A percentile compares a stretch with the other conserved stretches of the same genome.
Evolutionary conservation across 2,888 invertebrate species (phyloP).

Genomic region (Glaucopsyche alexis): DNA sequence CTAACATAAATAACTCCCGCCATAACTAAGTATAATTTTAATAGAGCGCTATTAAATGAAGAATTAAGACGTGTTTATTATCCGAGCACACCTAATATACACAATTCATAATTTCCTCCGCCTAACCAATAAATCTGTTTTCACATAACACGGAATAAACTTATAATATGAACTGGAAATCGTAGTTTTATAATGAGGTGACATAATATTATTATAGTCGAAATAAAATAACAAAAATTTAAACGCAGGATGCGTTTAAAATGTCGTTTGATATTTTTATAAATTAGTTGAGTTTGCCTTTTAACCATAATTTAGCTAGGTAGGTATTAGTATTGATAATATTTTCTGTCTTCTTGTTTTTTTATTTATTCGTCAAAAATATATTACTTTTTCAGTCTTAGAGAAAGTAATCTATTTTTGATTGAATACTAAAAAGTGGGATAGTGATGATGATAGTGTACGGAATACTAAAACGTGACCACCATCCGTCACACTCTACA

Average conservation of each 20-base stretch:
- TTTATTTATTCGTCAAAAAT: too few relatives aligned
- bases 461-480: slow-evolving; percentile 10
- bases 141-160: slow-evolving; percentile 31
- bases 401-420: neutral
- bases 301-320: neutral
- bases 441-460: neutral
- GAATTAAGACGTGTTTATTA: slow-evolving; percentile 78
- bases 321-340: too few relatives aligned
- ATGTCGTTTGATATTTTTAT: neutral
- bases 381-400: neutral
- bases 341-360: too few relatives aligned
- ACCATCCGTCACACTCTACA: slow-evolving; percentile 13
- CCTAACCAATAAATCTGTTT: slow-evolving; percentile 60
- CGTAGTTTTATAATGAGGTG: slow-evolving; percentile 21
- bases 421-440: neutral
- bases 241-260: slow-evolving; percentile 10
- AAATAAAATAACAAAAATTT: slow-evolving; percentile 1
- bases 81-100: slow-evolving; percentile 67
- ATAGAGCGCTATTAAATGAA: slow-evolving; percentile 74
- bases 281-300: neutral
- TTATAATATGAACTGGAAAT: slow-evolving; percentile 21
- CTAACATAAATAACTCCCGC: slow-evolving; percentile 73
- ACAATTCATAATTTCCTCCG: slow-evolving; percentile 68
- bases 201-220: slow-evolving; percentile 18
- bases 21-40: slow-evolving; percentile 78